Evolutionary conservation across 1,140 invertebrate species (phyloP).

Genomic region (Sycophila sp.): DNA sequence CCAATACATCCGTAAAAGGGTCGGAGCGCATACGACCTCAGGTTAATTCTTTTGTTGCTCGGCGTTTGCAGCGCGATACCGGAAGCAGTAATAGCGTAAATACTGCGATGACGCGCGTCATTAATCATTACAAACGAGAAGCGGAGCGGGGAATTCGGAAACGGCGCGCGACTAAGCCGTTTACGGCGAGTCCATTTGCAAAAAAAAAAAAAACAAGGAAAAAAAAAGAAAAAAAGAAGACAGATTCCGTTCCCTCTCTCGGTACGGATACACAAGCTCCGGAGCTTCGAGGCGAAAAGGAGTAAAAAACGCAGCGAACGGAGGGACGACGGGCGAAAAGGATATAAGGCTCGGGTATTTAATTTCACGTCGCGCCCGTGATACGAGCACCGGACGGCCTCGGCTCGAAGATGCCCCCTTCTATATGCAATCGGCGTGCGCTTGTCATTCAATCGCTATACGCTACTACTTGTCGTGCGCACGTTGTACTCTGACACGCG

Average conservation of each 20-base stretch:
- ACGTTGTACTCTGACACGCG: too few relatives aligned
- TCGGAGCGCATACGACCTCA: background rate
- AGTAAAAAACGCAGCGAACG: too few relatives aligned
- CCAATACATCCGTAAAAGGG: background rate
- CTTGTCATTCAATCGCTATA: background rate
- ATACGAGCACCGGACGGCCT: background rate
- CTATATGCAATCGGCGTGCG: background rate
- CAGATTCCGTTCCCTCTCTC: background rate
- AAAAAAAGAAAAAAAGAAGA: background rate
- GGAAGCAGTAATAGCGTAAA: constrained; percentile 26
- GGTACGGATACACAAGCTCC: background rate
- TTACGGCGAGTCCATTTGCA: background rate
- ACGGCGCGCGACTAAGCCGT: background rate
- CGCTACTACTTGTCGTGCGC: too few relatives aligned
- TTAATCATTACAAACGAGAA: constrained; percentile 8
- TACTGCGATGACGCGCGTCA: constrained; percentile 27
- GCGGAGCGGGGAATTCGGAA: background rate
- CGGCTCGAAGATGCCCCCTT: constrained; percentile 32
- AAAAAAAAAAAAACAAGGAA: background rate
- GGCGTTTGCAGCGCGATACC: background rate
- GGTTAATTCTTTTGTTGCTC: constrained; percentile 25
- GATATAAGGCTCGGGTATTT: background rate
- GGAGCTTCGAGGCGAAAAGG: background rate
- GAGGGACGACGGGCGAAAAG: too few relatives aligned
- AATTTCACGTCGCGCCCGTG: background rate